A percentile compares a stretch with the other conserved stretches of the same genome.
phyloP scores from a whole-genome alignment of 2,888 invertebrate genomes.

The Drosophila paranaensis region DNA sequence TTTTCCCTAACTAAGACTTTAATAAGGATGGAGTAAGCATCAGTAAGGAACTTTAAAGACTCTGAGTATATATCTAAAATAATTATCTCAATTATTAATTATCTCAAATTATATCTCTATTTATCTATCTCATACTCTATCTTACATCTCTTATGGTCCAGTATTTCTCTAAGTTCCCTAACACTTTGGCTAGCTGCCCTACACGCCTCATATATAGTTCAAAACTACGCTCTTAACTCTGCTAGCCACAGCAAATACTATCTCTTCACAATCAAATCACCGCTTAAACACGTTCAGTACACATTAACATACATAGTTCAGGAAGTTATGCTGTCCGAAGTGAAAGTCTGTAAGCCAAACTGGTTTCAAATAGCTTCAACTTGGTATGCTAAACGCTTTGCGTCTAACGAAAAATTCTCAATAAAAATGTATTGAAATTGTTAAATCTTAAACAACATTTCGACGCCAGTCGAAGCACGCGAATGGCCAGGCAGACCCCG shows the following conservation, averaged over 20 bases:
- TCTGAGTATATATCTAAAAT: too few species aligned
- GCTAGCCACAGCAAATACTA: slow-evolving; percentile 1
- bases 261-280: slow-evolving; percentile 2
- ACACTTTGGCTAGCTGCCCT: not conserved
- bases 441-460: not conserved
- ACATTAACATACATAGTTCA: slow-evolving; percentile 38
- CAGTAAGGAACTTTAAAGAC: too few species aligned
- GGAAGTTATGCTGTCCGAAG: slow-evolving; percentile 26
- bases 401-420: slow-evolving; percentile 10
- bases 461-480: not conserved
- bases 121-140: not conserved
- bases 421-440: not conserved
- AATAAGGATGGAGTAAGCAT: too few species aligned
- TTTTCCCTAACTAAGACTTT: too few species aligned
- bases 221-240: not conserved
- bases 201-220: not conserved
- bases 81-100: too few species aligned
- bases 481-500: slow-evolving; percentile 9
- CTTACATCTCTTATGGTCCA: not conserved
- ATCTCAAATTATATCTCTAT: not conserved
- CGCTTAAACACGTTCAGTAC: slow-evolving; percentile 24
- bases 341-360: slow-evolving; percentile 29
- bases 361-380: slow-evolving; percentile 12
- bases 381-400: slow-evolving; percentile 9
- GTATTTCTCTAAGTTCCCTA: too few species aligned